phyloP scores from a whole-genome alignment of 2,113 vertebrate genomes.

The Rhizomys pruinosus region DNA sequence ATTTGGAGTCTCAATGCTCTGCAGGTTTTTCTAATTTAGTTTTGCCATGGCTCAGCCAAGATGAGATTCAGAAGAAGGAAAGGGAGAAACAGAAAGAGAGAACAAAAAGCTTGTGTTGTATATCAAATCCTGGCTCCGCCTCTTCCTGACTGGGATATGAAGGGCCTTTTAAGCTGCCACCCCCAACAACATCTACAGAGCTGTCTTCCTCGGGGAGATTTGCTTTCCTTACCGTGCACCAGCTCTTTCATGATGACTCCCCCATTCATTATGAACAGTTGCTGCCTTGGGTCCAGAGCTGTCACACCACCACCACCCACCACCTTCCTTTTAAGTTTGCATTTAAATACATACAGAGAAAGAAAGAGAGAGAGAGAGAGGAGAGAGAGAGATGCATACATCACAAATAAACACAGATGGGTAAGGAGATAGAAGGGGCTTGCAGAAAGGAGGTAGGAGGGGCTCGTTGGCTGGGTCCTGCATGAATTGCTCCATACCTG shows the following conservation, averaged over 20 bases:
- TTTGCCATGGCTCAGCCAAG: slow-evolving; percentile 78
- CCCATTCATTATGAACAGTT: background rate
- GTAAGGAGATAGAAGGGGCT: background rate
- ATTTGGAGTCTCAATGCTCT: slow-evolving; percentile 74
- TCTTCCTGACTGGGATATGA: slow-evolving; percentile 65
- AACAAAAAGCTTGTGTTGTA: slow-evolving; percentile 17
- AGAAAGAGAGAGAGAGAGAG: too few relatives aligned
- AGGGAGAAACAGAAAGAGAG: background rate
- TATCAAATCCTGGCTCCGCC: slow-evolving; percentile 57
- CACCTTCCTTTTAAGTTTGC: slow-evolving; percentile 66
- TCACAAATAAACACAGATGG: background rate
- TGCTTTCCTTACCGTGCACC: slow-evolving; percentile 12
- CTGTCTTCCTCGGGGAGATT: slow-evolving; percentile 27
- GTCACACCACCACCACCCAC: background rate
- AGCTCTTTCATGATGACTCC: slow-evolving; percentile 48
- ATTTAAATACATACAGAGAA: slow-evolving; percentile 47
- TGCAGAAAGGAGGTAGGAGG: background rate
- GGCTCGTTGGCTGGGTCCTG: slow-evolving; percentile 19
- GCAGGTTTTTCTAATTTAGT: slow-evolving; percentile 83
- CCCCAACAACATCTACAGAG: background rate
- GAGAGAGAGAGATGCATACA: too few relatives aligned
- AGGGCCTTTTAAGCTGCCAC: slow-evolving; percentile 62
- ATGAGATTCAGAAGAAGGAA: slow-evolving; percentile 44
- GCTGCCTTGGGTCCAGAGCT: slow-evolving; percentile 55
- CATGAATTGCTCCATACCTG: slow-evolving; percentile 49